Conservation (phyloP, 2,113 vertebrate species). For the Asarcornis scutulata region DNA sequence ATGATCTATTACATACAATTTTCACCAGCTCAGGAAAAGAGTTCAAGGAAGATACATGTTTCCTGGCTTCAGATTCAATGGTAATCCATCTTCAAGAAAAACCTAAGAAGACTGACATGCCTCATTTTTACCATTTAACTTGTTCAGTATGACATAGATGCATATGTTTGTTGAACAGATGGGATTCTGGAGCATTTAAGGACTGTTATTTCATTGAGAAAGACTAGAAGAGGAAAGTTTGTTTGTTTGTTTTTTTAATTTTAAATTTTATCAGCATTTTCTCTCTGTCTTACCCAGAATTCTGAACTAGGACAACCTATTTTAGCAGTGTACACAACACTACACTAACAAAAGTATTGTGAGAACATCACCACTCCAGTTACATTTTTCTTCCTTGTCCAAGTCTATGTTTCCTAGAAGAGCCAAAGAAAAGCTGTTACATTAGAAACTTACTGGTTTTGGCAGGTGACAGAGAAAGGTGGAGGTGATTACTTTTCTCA, state of each 20-base stretch:
- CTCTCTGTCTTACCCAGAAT: neutral
- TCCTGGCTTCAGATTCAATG: neutral
- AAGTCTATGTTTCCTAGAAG: neutral
- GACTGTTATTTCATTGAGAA: neutral
- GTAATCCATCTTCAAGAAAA: neutral
- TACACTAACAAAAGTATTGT: neutral
- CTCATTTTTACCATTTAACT: neutral
- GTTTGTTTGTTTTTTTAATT: neutral
- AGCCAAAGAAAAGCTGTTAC: neutral
- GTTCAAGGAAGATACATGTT: neutral
- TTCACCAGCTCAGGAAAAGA: neutral
- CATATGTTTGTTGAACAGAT: neutral
- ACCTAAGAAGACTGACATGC: neutral
- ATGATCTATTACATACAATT: neutral
- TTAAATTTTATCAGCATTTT: neutral
- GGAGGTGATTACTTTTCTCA: neutral
- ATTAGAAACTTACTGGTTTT: neutral
- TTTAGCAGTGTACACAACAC: neutral
- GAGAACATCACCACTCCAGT: neutral
- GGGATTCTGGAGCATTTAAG: neutral
- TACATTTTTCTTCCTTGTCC: neutral
- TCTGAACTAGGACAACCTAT: neutral
- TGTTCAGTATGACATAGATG: neutral
- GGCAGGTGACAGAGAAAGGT: neutral
- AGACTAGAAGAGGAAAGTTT: neutral